phyloP scores from a whole-genome alignment of 2,797 vertebrate genomes.

The Okamejei kenojei region DNA sequence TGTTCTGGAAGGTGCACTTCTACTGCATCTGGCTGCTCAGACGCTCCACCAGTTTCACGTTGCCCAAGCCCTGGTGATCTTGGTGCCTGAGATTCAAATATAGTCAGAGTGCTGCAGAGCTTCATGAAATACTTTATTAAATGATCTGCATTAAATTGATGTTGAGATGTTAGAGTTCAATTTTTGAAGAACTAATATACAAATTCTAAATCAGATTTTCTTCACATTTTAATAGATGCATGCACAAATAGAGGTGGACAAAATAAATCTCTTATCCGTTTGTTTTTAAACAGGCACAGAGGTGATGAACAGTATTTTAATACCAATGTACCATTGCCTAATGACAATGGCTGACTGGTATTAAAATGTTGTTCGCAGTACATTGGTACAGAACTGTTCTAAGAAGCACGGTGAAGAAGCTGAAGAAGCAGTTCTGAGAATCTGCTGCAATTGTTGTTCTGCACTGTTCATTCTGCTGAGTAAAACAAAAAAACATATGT shows the following conservation, averaged over 20 bases:
- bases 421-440: neutral
- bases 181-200: neutral
- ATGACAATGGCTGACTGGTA: neutral
- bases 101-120: neutral
- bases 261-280: neutral
- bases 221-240: neutral
- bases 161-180: neutral
- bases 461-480: neutral
- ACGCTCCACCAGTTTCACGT: neutral
- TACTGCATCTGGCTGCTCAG: neutral
- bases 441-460: too few relatives aligned
- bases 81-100: neutral
- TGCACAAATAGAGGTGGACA: neutral
- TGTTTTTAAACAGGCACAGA: neutral
- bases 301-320: neutral
- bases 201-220: neutral
- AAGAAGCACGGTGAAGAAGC: neutral
- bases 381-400: neutral
- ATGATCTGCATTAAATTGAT: neutral
- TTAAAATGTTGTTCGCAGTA: neutral
- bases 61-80: neutral
- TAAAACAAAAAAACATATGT: neutral
- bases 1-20: neutral
- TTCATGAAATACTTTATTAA: neutral
- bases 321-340: neutral